Base-by-base conservation (phyloP, 2,113 vertebrate species). In the Nothocercus nigrocapillus region DNA sequence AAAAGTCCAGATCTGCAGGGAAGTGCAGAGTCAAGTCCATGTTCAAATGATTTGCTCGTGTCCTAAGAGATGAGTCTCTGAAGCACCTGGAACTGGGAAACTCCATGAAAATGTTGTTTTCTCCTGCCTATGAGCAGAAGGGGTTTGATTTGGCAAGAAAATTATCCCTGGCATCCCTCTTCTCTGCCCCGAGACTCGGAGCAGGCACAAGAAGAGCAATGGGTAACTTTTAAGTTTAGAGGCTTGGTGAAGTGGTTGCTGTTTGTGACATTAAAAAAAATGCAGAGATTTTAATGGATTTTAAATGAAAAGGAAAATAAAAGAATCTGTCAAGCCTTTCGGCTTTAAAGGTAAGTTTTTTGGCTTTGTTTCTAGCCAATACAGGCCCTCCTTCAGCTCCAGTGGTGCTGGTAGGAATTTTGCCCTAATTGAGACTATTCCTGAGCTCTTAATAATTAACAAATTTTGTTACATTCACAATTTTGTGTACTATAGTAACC, bases 121-220 rank as follows among this genome's bases (percentile, higher is more conserved):
- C 42, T 18, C 3, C 19, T 4, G 3, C 14, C 36, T 5, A 11
- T 5, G 3, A 64, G 59, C 32, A 8, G 40, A 47, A 22, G 64
- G 56, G 73, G 38, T 40, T 10, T 11, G 63, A 8, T 21, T 20
- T 2, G 21, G 28, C 9, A 1, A 36, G 51, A 7, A 53, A 44
- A 4, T 15, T 28, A 16, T 24, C 28, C 68, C 47, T 8, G 2
- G 5, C 10, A 3, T 16, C 24, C 58, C 7, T 4, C 27, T 24
- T 20, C 22, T 7, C 47, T 27, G 13, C 2, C 49, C n/a, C 5
- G 24, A 12, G 47, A 30, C 15, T 25, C 9, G 2, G 45, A 28
- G 74, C 14, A 8, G 8, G 4, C 2, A 1, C 1, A 1, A 28
- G 45, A 19, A 19, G 15, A 53, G 36, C 51, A 74, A 13, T 1